Evolutionary conservation across 2,797 vertebrate species (phyloP).

Genomic region (Acipenser oxyrinchus): DNA sequence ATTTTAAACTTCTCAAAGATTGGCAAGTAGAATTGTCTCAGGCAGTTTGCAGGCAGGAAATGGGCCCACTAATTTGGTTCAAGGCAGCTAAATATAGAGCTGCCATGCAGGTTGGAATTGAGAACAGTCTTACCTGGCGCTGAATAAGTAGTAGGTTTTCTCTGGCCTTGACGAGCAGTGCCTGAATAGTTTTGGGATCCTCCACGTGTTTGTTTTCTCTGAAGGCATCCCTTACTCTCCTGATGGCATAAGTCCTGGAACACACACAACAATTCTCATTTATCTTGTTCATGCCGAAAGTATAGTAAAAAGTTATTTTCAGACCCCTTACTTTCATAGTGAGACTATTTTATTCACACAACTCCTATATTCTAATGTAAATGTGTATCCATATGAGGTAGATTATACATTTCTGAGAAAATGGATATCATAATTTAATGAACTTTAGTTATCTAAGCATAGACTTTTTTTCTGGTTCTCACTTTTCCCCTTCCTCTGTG

Average conservation of each 20-base stretch:
- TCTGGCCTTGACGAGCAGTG: constrained; percentile 66
- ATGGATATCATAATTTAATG: too few relatives aligned
- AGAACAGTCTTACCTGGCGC: constrained; percentile 71
- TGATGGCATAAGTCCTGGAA: constrained; percentile 77
- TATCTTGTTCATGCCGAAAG: not conserved
- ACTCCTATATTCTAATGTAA: too few relatives aligned
- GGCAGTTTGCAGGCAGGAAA: too few relatives aligned
- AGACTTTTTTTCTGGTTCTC: too few relatives aligned
- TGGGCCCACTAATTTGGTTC: not conserved
- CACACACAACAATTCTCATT: constrained; percentile 2
- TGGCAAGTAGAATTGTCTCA: too few relatives aligned
- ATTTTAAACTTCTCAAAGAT: too few relatives aligned
- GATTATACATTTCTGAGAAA: too few relatives aligned
- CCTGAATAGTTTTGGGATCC: constrained; percentile 65
- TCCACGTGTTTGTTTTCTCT: constrained; percentile 71
- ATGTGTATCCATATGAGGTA: too few relatives aligned
- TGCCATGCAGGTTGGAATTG: not conserved
- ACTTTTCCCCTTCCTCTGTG: too few relatives aligned
- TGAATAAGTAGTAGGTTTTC: constrained; percentile 68
- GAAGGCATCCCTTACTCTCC: constrained; percentile 83
- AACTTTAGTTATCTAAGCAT: too few relatives aligned
- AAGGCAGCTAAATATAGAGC: not conserved
- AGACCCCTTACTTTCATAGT: too few relatives aligned
- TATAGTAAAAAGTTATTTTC: not conserved
- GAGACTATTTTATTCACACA: too few relatives aligned